phyloP scores from a whole-genome alignment of 2,888 invertebrate genomes.

The Cheilosia vernalis region DNA sequence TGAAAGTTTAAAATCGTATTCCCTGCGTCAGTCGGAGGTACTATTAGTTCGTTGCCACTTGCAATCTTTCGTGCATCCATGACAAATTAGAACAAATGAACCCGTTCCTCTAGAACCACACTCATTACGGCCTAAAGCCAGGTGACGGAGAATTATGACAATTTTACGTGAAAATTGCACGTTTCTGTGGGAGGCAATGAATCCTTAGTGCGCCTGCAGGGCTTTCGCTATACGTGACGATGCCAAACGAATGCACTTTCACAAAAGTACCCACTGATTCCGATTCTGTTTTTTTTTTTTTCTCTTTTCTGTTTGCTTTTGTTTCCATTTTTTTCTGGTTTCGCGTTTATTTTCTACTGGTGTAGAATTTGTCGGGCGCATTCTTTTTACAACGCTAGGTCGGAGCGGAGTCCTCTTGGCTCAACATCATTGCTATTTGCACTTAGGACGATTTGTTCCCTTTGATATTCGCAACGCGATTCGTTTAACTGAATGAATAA shows the following conservation, averaged over 20 bases:
- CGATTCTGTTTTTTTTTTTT: neutral
- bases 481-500: conserved; percentile 40
- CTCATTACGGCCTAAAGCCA: conserved; percentile 61
- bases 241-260: conserved; percentile 71
- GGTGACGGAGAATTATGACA: conserved; percentile 68
- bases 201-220: conserved; percentile 64
- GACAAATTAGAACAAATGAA: conserved; percentile 66
- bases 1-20: conserved; percentile 41
- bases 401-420: neutral
- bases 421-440: neutral
- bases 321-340: neutral
- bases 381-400: neutral
- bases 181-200: conserved; percentile 71
- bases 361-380: neutral
- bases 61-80: conserved; percentile 44
- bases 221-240: conserved; percentile 70
- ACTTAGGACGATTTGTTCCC: neutral
- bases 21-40: conserved; percentile 2
- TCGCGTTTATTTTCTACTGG: neutral
- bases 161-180: conserved; percentile 72
- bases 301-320: conserved; percentile 6
- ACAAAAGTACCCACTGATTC: conserved; percentile 37
- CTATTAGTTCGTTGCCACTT: conserved; percentile 21
- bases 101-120: conserved; percentile 61
- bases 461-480: conserved; percentile 8